Conservation (phyloP, 1,140 invertebrate species). For the Cydia splendana region DNA sequence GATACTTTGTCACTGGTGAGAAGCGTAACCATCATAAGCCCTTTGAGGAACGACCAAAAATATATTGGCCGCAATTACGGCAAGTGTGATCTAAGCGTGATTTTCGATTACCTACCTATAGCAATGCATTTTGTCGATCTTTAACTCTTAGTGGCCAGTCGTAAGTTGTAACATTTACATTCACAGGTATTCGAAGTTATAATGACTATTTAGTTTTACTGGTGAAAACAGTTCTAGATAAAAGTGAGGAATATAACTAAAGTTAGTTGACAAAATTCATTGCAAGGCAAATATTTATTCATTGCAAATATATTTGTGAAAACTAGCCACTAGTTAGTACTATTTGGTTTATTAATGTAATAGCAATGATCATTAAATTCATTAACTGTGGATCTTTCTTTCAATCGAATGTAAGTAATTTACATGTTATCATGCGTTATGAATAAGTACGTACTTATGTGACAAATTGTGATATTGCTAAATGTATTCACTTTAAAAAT, state of each 20-base stretch:
- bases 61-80: background rate
- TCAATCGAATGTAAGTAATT: background rate
- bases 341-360: background rate
- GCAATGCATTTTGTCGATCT: background rate
- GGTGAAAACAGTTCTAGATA: background rate
- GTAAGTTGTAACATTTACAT: background rate
- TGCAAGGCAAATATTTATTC: background rate
- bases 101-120: background rate
- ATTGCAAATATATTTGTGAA: background rate
- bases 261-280: background rate
- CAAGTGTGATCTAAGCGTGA: slow-evolving; percentile 10
- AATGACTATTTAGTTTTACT: background rate
- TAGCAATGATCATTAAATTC: background rate
- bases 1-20: background rate
- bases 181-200: background rate
- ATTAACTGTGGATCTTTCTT: background rate
- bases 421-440: background rate
- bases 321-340: background rate
- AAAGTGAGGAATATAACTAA: background rate
- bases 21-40: background rate
- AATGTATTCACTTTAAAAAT: background rate
- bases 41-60: background rate
- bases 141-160: background rate
- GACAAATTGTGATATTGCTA: background rate
- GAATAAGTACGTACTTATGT: background rate